Conservation (phyloP, 2,113 vertebrate species). For the Anolis sagrei region DNA sequence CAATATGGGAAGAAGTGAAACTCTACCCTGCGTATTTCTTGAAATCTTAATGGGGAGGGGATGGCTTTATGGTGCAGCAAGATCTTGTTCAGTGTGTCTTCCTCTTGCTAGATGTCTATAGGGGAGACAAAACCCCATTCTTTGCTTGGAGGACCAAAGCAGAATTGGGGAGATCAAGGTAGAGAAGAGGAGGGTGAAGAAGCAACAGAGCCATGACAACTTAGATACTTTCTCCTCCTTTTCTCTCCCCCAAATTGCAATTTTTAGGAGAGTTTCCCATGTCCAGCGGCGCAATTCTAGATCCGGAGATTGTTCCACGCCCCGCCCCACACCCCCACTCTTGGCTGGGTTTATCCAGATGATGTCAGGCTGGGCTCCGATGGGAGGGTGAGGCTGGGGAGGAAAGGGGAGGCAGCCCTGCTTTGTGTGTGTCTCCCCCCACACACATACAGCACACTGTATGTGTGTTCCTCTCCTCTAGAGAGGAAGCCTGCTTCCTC, state of each 20-base stretch:
- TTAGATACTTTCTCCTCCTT: not conserved
- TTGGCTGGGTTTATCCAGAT: conserved; percentile 11
- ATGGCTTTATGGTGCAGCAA: not conserved
- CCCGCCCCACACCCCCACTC: not conserved
- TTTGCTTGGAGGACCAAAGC: not conserved
- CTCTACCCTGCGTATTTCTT: too few species aligned
- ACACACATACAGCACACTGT: not conserved
- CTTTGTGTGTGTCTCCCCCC: too few species aligned
- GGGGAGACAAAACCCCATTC: not conserved
- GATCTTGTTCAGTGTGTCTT: not conserved
- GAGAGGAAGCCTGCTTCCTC: not conserved
- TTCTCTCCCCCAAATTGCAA: not conserved
- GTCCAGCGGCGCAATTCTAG: not conserved
- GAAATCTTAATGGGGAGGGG: not conserved
- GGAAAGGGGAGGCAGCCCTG: not conserved
- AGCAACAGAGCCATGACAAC: not conserved
- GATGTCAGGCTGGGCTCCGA: conserved; percentile 12
- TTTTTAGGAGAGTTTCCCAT: not conserved
- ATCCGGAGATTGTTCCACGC: not conserved
- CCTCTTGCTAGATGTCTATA: not conserved
- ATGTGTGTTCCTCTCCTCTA: too few species aligned
- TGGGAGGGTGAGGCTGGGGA: not conserved
- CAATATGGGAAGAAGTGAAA: too few species aligned
- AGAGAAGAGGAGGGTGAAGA: not conserved
- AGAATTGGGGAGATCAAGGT: not conserved